Evolutionary conservation across 1,140 invertebrate genomes (phyloP), one percentile per base, ranked within the genome.

Genomic region (Lepidurus arcticus): DNA sequence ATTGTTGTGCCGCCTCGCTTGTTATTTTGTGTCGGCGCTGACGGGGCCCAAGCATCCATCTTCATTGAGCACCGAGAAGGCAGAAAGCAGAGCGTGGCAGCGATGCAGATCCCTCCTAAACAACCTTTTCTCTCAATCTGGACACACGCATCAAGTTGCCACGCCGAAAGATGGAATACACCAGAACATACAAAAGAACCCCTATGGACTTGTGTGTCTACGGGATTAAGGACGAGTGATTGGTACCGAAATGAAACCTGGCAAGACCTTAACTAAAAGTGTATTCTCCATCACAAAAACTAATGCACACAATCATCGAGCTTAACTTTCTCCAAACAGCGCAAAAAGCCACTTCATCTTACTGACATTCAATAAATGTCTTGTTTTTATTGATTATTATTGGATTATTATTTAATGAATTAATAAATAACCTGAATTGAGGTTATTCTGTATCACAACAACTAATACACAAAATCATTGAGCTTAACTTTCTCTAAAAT

Each of bases 51-150:
- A 16, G 53, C 53, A 65, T 65, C 53, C 53, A 16, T 65, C 53
- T 65, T 65, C 53, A 65, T 65, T 65, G 53, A 65, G 53, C n/a
- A 65, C 16, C 53, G 53, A n/a, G 53, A 65, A 21, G 53, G 53
- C 53, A 65, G 53, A 65, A 65, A 65, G 53, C 53, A 65, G 53
- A 65, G 53, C 53, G 13, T 21, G 53, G 53, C 45, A 47, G 16
- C 0, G 45, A 47, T 47, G 45, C 45, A 47, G 10, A 13, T 16
- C 7, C 8, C 53, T 65, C n/a, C 53, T 65, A 7, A 16, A 47
- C 53, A 65, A 9, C 53, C 53, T 65, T 65, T 65, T 65, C 53
- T 65, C 53, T 65, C 53, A 65, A 65, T 65, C 53, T 65, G 53
- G 53, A 65, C n/a, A 21, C 53, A 65, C 21, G 53, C 53, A 65